Conservation (phyloP, 2,797 vertebrate species). For the Petrocephalus sullivani region DNA sequence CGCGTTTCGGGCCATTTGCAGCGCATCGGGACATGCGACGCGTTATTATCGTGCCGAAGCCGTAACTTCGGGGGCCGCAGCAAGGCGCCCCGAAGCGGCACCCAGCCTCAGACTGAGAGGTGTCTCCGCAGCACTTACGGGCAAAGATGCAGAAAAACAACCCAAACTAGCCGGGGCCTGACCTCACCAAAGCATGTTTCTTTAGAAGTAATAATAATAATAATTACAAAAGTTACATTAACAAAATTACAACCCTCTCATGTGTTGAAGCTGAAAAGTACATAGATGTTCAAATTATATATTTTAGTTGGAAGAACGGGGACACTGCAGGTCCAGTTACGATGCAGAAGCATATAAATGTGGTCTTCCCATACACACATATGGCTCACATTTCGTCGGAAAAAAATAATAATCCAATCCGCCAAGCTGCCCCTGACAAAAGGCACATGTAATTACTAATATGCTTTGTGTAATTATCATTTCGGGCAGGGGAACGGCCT, state of each 20-base stretch:
- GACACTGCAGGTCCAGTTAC: conserved; percentile 53
- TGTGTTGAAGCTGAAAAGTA: conserved; percentile 22
- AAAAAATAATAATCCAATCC: conserved; percentile 68
- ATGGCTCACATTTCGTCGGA: conserved; percentile 65
- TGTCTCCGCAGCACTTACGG: neutral
- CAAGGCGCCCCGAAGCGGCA: too few relatives aligned
- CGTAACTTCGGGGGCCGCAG: too few relatives aligned
- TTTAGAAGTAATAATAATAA: conserved; percentile 19
- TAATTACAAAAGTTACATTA: conserved; percentile 19
- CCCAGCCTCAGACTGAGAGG: neutral
- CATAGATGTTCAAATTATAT: conserved; percentile 66
- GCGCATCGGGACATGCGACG: too few relatives aligned
- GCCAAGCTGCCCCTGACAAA: conserved; percentile 45
- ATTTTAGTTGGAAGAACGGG: conserved; percentile 47
- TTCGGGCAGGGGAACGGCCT: conserved; percentile 44
- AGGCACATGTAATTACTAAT: conserved; percentile 57
- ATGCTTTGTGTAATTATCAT: conserved; percentile 66
- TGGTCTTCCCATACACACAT: conserved; percentile 53
- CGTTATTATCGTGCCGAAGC: too few relatives aligned
- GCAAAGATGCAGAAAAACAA: neutral
- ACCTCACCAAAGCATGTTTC: conserved; percentile 15
- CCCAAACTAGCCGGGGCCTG: neutral
- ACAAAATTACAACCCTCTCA: conserved; percentile 24
- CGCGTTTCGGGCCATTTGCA: too few relatives aligned
- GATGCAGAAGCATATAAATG: conserved; percentile 58